phyloP scores from a whole-genome alignment of 2,888 invertebrate genomes.

The Tenthredo mesomela region DNA sequence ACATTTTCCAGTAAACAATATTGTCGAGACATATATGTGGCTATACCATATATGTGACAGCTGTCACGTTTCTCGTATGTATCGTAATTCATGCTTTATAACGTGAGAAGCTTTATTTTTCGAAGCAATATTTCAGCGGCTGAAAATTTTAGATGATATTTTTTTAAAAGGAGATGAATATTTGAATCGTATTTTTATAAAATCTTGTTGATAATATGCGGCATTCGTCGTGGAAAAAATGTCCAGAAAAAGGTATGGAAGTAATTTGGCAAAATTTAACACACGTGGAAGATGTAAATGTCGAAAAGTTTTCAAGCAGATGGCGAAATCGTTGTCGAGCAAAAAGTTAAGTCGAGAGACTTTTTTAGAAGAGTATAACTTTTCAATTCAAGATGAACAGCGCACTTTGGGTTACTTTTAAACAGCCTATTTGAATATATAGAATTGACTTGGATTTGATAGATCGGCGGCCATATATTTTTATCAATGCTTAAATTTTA shows the following conservation, averaged over 20 bases:
- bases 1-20: conserved; percentile 12
- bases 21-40: background rate
- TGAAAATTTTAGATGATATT: background rate
- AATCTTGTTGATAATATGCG: background rate
- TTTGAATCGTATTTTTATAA: background rate
- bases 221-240: background rate
- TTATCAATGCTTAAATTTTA: background rate
- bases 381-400: conserved; percentile 20
- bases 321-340: conserved; percentile 17
- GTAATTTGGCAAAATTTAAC: conserved; percentile 17
- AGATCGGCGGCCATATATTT: background rate
- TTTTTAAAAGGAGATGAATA: background rate
- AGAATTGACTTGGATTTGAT: background rate
- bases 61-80: background rate
- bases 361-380: background rate
- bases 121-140: background rate
- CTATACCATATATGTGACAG: conserved; percentile 12
- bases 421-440: conserved; percentile 13
- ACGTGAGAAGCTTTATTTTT: background rate
- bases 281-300: conserved; percentile 19
- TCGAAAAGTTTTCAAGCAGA: background rate
- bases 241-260: background rate
- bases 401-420: background rate
- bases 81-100: background rate
- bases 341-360: conserved; percentile 24